These are phyloP conservation scores for Sebastes taczanowskii DNA, from an alignment of 2,797 vertebrate species.

Conservation along the genomic window DNA sequence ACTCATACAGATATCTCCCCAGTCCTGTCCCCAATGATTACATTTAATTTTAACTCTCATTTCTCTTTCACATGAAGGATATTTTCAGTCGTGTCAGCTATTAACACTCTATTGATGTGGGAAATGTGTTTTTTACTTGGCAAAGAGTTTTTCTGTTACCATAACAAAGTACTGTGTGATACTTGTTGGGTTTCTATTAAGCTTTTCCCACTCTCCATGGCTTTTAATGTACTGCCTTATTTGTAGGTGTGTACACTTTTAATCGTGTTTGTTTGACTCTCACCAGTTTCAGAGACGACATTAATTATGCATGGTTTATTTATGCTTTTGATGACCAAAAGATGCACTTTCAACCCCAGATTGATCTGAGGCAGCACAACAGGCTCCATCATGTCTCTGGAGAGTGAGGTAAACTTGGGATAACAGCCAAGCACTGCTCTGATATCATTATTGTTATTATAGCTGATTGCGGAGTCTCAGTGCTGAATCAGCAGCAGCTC, in stretches of 20 bases:
- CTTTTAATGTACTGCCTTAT: too few relatives aligned
- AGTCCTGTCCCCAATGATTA: too few relatives aligned
- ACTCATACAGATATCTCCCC: too few relatives aligned
- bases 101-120: too few relatives aligned
- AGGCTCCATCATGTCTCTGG: constrained; percentile 28
- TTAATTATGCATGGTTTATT: constrained; percentile 10
- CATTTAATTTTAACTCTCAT: too few relatives aligned
- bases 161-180: too few relatives aligned
- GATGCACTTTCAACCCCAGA: background rate
- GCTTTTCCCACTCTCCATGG: too few relatives aligned
- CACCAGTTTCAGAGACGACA: background rate
- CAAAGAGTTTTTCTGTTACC: too few relatives aligned
- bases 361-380: constrained; percentile 15
- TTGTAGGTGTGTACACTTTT: background rate
- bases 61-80: too few relatives aligned
- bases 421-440: constrained; percentile 40
- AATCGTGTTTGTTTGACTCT: constrained; percentile 14
- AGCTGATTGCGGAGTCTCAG: constrained; percentile 49
- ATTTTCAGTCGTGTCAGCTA: too few relatives aligned
- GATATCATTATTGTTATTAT: constrained; percentile 55
- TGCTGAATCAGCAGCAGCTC: constrained; percentile 57
- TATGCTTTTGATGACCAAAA: constrained; percentile 15
- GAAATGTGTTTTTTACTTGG: too few relatives aligned
- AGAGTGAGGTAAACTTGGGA: constrained; percentile 42
- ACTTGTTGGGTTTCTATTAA: too few relatives aligned